Evolutionary conservation across 2,113 vertebrate species (phyloP).

Genomic region (Tor tambroides): DNA sequence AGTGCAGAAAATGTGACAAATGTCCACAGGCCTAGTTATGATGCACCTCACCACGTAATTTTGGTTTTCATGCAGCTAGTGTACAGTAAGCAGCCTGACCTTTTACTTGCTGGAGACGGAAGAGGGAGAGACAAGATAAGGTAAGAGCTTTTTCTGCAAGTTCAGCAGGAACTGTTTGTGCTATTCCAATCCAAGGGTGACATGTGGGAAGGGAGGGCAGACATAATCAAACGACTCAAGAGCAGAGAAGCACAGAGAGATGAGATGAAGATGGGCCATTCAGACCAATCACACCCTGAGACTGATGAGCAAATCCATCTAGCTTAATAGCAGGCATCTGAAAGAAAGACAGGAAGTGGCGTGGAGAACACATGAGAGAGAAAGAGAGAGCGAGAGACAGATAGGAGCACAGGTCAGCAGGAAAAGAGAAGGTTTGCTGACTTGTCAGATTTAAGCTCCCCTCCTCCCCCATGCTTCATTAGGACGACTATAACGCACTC

Average conservation of each 20-base stretch:
- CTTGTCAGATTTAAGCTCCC: slow-evolving; percentile 45
- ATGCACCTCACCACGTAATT: slow-evolving; percentile 30
- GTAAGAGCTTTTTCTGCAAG: slow-evolving; percentile 55
- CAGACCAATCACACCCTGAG: slow-evolving; percentile 26
- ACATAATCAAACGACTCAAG: slow-evolving; percentile 64
- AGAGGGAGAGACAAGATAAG: slow-evolving; percentile 36
- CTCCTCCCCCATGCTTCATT: slow-evolving; percentile 42
- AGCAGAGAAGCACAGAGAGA: slow-evolving; percentile 42
- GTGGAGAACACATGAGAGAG: slow-evolving; percentile 17
- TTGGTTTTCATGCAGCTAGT: slow-evolving; percentile 42
- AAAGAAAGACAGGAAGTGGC: slow-evolving; percentile 71
- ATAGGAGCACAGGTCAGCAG: slow-evolving; percentile 59
- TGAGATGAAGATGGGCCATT: slow-evolving; percentile 29
- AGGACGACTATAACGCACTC: slow-evolving; percentile 29
- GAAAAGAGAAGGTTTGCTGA: slow-evolving; percentile 57
- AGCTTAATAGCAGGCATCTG: slow-evolving; percentile 44
- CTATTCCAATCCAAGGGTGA: slow-evolving; percentile 62
- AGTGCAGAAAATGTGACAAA: background rate
- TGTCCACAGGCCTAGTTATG: background rate
- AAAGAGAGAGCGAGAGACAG: slow-evolving; percentile 32
- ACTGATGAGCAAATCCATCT: slow-evolving; percentile 35
- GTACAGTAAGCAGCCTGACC: slow-evolving; percentile 41
- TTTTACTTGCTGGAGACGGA: slow-evolving; percentile 37
- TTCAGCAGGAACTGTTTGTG: slow-evolving; percentile 71
- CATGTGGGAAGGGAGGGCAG: slow-evolving; percentile 43